A percentile compares a stretch with the other conserved stretches of the same genome.
Evolutionary conservation across 2,113 vertebrate genomes (phyloP).

Genomic region (Sturnus vulgaris): DNA sequence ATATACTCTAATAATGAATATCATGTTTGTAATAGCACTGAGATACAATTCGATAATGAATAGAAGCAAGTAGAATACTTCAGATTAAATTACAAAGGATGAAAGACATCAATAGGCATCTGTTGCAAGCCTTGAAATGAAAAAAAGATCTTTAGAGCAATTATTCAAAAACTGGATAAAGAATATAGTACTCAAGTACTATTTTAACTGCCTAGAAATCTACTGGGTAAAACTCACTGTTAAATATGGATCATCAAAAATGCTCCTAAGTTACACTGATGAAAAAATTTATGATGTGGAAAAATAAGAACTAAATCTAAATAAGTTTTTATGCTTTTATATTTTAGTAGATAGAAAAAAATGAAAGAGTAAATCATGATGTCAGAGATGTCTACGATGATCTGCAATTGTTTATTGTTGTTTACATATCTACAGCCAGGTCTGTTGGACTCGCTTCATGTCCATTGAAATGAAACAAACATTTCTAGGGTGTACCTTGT

Average conservation of each 20-base stretch:
- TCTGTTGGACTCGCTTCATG: fast-evolving
- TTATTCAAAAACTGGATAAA: neutral
- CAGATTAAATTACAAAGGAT: neutral
- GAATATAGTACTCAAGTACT: neutral
- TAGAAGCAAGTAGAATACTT: conserved; percentile 1
- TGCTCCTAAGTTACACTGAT: neutral
- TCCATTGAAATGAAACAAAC: neutral
- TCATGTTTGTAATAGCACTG: neutral
- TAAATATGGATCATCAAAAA: neutral
- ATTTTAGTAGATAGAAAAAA: neutral
- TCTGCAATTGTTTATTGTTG: neutral
- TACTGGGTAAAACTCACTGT: neutral
- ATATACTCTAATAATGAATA: neutral
- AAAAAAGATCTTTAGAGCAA: neutral
- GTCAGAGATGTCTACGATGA: neutral
- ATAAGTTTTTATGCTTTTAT: neutral
- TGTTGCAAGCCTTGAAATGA: neutral
- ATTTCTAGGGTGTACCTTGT: neutral
- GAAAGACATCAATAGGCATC: neutral
- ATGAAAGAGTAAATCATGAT: neutral
- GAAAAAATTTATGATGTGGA: neutral
- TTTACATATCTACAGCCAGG: neutral
- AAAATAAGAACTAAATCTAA: neutral
- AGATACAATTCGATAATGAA: conserved; percentile 16
- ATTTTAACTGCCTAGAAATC: neutral